Conservation (phyloP, 2,113 vertebrate species). For the Bubo blakistoni region DNA sequence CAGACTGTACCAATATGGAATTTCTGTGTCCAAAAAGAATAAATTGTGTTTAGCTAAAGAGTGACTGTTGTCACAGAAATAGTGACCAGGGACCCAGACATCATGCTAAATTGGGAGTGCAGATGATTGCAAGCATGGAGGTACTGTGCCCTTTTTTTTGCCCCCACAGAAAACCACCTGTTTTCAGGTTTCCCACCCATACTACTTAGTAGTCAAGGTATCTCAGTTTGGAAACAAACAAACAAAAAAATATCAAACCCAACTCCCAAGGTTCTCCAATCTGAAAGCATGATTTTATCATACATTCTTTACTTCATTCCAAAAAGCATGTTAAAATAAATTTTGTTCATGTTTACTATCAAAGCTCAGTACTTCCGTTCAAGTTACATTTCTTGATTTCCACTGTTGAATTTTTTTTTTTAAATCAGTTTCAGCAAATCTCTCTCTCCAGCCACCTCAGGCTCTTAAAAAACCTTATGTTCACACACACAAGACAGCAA, state of each 20-base stretch:
- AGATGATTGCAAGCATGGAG: neutral
- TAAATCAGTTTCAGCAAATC: neutral
- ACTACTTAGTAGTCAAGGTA: neutral
- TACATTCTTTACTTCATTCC: neutral
- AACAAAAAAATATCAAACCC: neutral
- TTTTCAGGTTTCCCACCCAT: neutral
- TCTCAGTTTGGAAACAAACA: neutral
- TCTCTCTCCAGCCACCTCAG: neutral
- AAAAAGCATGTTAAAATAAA: neutral
- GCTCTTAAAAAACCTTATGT: neutral
- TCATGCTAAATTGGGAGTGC: neutral
- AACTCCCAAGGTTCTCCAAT: neutral
- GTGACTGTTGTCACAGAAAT: neutral
- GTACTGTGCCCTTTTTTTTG: neutral
- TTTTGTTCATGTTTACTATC: neutral
- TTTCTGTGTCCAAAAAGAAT: neutral
- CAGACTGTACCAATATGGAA: neutral
- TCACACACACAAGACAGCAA: neutral
- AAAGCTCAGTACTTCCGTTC: neutral
- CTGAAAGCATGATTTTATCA: neutral
- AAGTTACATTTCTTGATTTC: neutral
- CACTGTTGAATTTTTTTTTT: neutral
- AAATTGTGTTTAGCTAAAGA: neutral
- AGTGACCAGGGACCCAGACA: neutral
- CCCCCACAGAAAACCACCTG: neutral